phyloP scores from a whole-genome alignment of 2,113 vertebrate species.

The Coptodon rendalli region DNA sequence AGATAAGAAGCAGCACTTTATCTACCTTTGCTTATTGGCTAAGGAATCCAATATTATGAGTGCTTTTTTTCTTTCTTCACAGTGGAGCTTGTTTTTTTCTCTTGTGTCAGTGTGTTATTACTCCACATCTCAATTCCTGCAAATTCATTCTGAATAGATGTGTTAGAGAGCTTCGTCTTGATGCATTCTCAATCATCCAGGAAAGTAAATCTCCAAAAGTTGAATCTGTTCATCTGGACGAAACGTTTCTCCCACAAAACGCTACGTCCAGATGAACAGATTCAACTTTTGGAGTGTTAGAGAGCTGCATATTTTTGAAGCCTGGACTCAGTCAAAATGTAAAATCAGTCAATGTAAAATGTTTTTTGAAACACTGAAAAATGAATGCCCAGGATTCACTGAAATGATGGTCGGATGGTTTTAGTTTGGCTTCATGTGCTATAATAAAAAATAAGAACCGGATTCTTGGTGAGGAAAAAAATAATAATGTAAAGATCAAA shows the following conservation, averaged over 20 bases:
- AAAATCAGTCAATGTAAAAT: neutral
- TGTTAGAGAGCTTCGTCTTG: neutral
- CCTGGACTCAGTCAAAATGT: too few species aligned
- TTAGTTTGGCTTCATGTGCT: neutral
- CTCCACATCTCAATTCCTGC: neutral
- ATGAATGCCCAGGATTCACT: fast-evolving
- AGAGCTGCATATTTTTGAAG: too few species aligned
- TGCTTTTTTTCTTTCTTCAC: fast-evolving
- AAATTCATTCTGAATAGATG: neutral
- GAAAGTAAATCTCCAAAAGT: too few species aligned
- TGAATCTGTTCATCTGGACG: too few species aligned
- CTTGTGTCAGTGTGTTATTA: neutral
- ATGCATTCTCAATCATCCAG: too few species aligned
- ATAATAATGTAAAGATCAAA: neutral
- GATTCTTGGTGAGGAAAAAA: neutral
- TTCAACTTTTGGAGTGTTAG: too few species aligned
- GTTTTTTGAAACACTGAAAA: neutral
- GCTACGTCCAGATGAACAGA: too few species aligned
- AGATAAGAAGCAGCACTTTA: neutral
- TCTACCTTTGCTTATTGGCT: neutral
- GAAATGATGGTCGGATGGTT: neutral
- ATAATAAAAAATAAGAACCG: neutral
- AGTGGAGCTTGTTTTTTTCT: neutral
- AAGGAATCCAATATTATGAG: neutral
- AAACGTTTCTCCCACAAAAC: too few species aligned